Evolutionary conservation across 2,888 invertebrate genomes (phyloP), one percentile per base, ranked within the genome.

Genomic region (Lottia gigantea): DNA sequence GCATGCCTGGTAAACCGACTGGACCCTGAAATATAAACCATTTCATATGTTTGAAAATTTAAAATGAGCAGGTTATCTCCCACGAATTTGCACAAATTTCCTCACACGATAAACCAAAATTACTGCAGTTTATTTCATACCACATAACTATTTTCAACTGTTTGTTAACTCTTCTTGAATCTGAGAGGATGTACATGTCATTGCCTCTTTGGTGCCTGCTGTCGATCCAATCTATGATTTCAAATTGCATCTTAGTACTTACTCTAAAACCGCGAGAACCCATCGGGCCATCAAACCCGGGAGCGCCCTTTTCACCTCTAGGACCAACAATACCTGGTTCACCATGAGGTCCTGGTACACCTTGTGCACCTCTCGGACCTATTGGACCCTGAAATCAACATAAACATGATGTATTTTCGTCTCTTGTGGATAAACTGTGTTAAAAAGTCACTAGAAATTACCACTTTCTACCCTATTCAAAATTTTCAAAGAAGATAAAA

Each of bases 271-370:
- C 80, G 23, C 77, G 46, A 19, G 72, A 47, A 31, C 72, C 72
- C 63, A 76, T 78, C 11, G 46, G 47, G 40, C 81, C 81, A 0
- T 77, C 73, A 2, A 61, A 63, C 0, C 81, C 81, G 49, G 78
- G 76, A 19, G 73, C 40, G 19, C 77, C 79, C 46, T 71, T 69
- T 46, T 71, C 66, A 49, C 73, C 73, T 19, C 70, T 67, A 47
- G 49, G 47, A 4, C 81, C 80, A 25, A 78, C 74, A 7, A 75
- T 73, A 19, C 81, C 81, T 40, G 74, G 75, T 15, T 71, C 67
- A 70, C 81, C 81, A 23, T 75, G 73, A 40, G 73, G 72, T 15
- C 78, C 80, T 19, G 78, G 77, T n/a, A 76, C 74, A 89, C 95
- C 95, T 31, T 74, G 70, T 16, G 55, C 31, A 4, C 78, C 78